Percentiles rank a stretch among this genome's conserved stretches.
Evolutionary conservation across 2,888 invertebrate species (phyloP).

Genomic region (Physocephala rufipes): DNA sequence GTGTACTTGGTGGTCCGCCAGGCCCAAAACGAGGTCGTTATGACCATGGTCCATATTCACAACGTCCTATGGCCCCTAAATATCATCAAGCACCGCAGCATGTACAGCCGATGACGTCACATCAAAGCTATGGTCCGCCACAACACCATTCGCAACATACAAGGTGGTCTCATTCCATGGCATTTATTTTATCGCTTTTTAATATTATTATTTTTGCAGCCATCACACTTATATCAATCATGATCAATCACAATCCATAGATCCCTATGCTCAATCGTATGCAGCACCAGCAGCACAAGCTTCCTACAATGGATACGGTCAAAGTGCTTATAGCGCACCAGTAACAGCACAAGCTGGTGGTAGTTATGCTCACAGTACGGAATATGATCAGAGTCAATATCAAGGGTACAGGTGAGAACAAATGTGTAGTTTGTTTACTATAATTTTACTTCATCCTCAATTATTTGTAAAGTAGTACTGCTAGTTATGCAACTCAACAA

Average conservation of each 20-base stretch:
- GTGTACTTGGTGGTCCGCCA: conserved; percentile 62
- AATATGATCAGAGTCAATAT: conserved; percentile 66
- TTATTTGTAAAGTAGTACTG: conserved; percentile 49
- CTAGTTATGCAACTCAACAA: conserved; percentile 59
- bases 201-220: too few relatives aligned
- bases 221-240: conserved; percentile 63
- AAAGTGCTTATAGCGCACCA: conserved; percentile 52
- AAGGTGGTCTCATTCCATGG: conserved; percentile 24
- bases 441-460: conserved; percentile 21
- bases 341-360: conserved; percentile 55
- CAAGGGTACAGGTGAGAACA: conserved; percentile 60
- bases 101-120: conserved; percentile 52
- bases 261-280: conserved; percentile 64
- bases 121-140: conserved; percentile 55
- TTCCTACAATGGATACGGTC: conserved; percentile 64
- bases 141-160: conserved; percentile 53
- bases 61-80: conserved; percentile 62
- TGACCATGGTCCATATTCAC: conserved; percentile 62
- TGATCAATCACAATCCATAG: conserved; percentile 63
- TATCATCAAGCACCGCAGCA: conserved; percentile 61
- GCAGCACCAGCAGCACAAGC: conserved; percentile 58
- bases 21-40: conserved; percentile 65
- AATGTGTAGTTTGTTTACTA: conserved; percentile 9
- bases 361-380: conserved; percentile 58
- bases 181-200: conserved; percentile 9